A percentile compares a stretch with the other conserved stretches of the same genome.
phyloP scores from a whole-genome alignment of 2,113 vertebrate species.

The Ctenomys sociabilis region DNA sequence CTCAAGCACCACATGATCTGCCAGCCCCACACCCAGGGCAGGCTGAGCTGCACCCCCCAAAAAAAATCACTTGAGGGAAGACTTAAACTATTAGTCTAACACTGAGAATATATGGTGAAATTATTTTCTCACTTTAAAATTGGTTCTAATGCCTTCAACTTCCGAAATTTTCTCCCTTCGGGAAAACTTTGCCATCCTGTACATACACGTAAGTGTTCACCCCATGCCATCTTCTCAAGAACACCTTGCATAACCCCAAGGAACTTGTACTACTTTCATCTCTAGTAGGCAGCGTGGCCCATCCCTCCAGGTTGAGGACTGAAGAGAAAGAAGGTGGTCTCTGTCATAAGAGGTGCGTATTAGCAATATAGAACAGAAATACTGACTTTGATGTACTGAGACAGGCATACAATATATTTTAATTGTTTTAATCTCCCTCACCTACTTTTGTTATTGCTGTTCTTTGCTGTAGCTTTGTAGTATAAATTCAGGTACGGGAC shows the following conservation, averaged over 20 bases:
- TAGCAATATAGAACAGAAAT: too few species aligned
- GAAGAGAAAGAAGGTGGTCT: background rate
- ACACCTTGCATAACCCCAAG: background rate
- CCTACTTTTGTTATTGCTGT: too few species aligned
- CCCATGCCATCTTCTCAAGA: background rate
- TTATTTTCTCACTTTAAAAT: background rate
- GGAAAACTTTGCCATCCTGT: too few species aligned
- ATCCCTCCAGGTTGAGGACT: background rate
- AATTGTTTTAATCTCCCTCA: too few species aligned
- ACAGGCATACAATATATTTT: too few species aligned
- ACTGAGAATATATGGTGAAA: background rate
- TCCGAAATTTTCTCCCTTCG: background rate
- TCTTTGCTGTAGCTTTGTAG: too few species aligned
- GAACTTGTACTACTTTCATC: background rate
- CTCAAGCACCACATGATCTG: too few species aligned
- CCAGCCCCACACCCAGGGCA: too few species aligned
- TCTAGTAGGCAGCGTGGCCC: background rate
- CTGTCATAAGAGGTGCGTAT: too few species aligned
- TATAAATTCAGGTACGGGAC: too few species aligned
- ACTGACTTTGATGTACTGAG: too few species aligned
- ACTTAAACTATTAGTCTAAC: background rate
- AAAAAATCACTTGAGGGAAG: background rate
- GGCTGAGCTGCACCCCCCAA: too few species aligned
- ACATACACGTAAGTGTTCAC: background rate
- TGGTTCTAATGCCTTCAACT: background rate